Evolutionary conservation across 2,888 invertebrate genomes (phyloP), one percentile per base, ranked within the genome.

Genomic region (Pristionchus maxplancki): DNA sequence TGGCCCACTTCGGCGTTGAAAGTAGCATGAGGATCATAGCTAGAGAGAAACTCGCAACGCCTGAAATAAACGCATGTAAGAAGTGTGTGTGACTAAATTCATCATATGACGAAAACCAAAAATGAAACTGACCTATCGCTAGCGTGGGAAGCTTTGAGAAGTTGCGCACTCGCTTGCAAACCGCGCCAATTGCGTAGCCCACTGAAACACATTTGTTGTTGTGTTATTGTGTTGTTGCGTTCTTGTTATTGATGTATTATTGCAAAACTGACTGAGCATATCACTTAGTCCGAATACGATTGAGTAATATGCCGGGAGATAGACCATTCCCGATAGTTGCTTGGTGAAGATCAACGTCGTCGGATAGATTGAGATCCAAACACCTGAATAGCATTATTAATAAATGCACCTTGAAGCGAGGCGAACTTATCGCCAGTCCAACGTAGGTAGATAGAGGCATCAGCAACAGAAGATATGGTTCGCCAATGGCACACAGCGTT

Each of bases 221-320:
- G 9, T 9, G n/a, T n/a, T n/a, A n/a, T n/a, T n/a, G n/a, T n/a
- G n/a, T n/a, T n/a, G n/a, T n/a, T n/a, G n/a, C n/a, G n/a, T n/a
- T n/a, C n/a, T n/a, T n/a, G n/a, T n/a, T n/a, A n/a, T n/a, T n/a
- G n/a, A n/a, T 11, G 13, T n/a, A 20, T 5, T n/a, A 20, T 5
- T 20, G 13, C 28, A 28, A 37, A 31, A 31, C 88, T 64, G 34
- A 88, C 88, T 88, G 24, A 88, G 8, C 81, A 88, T 81, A n/a
- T 88, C 82, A 20, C 88, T 71, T 5, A 44, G 24, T 8, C 74
- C 74, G 24, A 74, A 74, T 20, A 40, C 74, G 1, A 74, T 74
- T 0, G 74, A 74, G 24, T 74, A 74, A 24, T 74, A 74, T 5
- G 74, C 74, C 0, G 74, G 74, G 1, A 74, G 40, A 40, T 74